Evolutionary conservation across 2,888 invertebrate genomes (phyloP), one percentile per base, ranked within the genome.

Genomic region (Sinopyrophorus schimmeli): DNA sequence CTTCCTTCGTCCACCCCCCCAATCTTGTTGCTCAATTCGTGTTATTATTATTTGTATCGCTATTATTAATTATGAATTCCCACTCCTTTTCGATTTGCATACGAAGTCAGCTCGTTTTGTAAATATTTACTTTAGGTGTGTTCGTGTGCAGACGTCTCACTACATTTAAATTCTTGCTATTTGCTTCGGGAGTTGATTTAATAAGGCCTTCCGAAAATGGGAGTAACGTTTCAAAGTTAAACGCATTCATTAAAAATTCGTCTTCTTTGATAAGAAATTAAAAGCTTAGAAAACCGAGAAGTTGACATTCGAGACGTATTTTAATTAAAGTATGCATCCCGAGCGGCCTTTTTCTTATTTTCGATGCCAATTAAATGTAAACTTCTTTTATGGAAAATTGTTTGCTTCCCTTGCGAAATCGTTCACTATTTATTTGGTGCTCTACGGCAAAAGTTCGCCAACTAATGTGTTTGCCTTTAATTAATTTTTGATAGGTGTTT

Each of bases 71-170:
- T 35, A 31, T 10, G 26, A 53, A 30, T 21, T 44, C 39, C 31
- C 51, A 52, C 51, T 54, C 52, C 42, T 53, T 53, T 56, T 53
- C 46, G 47, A 53, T 53, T 56, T 48, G 40, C 56, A 54, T 56
- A 49, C n/a, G n/a, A n/a, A 48, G 52, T 51, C 54, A 53, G 11
- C 42, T 27, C 31, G 18, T 40, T 38, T 40, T 24, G 35, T 30
- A 38, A 39, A 43, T 39, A 42, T 42, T 38, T 38, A 34, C 37
- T n/a, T n/a, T n/a, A n/a, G n/a, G n/a, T n/a, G n/a, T n/a, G n/a
- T n/a, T n/a, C n/a, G n/a, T n/a, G n/a, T n/a, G n/a, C n/a, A n/a
- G n/a, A n/a, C n/a, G n/a, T n/a, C n/a, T n/a, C n/a, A n/a, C n/a
- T n/a, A 46, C 35, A 23, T 40, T 47, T 48, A 40, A 42, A 38